Evolutionary conservation across 2,113 vertebrate genomes (phyloP), one percentile per base, ranked within the genome.

Genomic region (Platysteira castanea): DNA sequence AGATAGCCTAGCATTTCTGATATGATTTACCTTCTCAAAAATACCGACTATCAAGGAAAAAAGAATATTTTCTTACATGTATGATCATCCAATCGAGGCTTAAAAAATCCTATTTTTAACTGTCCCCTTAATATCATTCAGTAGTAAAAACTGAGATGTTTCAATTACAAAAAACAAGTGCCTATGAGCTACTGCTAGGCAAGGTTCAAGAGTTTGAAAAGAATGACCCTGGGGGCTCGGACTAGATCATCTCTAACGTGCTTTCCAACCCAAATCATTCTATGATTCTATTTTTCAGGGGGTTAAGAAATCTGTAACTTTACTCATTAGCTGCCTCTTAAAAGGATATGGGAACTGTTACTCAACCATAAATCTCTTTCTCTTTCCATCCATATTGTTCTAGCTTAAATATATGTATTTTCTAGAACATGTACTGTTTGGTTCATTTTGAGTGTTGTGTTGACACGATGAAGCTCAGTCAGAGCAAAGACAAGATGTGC

Each of bases 401-500:
- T 22, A 86, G 20, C 6, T 28, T 44, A 71, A 63, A 75, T 69
- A 26, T 14, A 59, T 31, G 17, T 65, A 5, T 77, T 68, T 77
- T 84, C 31, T 52, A 65, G 39, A 77, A 65, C 10, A 24, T 49
- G 4, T 61, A 31, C 11, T 18, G 1, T 69, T 61, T 69, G 22
- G 53, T 74, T 41, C 0, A 14, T 68, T 78, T 44, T 1, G 4
- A 42, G 2, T 44, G 17, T 67, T 78, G 7, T 46, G 8, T 42
- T 64, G 28, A n/a, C 27, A 24, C 0, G 0, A 49, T 49, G 26
- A 64, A 63, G 11, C 37, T 82, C 21, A 18, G 19, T 13, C 20
- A 83, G 31, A 60, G 31, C 31, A 42, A 49, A 77, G 35, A 44
- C 10, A 47, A 41, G 4, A 10, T 47, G 4, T 68, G 9, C 21